These are phyloP conservation scores for Drosophila formosana DNA, from an alignment of 2,888 invertebrate genomes.

Conservation along the genomic window DNA sequence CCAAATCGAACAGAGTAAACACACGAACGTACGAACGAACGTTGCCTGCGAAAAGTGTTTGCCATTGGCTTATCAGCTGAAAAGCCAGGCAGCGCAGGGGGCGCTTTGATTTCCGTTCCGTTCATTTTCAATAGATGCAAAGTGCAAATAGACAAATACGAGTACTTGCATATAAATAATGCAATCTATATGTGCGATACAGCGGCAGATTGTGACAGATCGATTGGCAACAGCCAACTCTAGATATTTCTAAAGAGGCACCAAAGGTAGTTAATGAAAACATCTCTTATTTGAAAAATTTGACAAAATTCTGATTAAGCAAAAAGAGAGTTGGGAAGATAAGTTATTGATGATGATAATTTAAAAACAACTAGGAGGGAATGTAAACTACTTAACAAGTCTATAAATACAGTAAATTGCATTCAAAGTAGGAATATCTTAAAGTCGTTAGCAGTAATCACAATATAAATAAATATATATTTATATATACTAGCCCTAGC, in stretches of 20 bases:
- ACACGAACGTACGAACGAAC: conserved; percentile 1
- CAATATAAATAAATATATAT: no score
- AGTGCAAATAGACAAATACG: conserved; percentile 11
- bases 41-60: conserved; percentile 53
- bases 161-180: not conserved
- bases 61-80: conserved; percentile 63
- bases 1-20: conserved; percentile 56
- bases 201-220: not conserved
- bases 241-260: not conserved
- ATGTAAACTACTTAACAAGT: no score
- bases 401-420: no score
- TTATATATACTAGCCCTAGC: no score
- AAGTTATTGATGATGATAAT: no score
- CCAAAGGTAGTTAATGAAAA: not conserved
- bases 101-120: conserved; percentile 32
- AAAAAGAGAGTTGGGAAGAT: no score
- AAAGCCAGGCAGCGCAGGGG: conserved; percentile 16
- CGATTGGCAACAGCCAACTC: not conserved
- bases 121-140: conserved; percentile 15
- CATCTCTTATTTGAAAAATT: no score
- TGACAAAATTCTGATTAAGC: no score
- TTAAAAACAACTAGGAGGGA: no score
- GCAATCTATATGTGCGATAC: not conserved
- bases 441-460: no score
- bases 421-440: no score